These are phyloP conservation scores for Gallinago undulata DNA, from an alignment of 2,113 vertebrate species.

Conservation along the genomic window DNA sequence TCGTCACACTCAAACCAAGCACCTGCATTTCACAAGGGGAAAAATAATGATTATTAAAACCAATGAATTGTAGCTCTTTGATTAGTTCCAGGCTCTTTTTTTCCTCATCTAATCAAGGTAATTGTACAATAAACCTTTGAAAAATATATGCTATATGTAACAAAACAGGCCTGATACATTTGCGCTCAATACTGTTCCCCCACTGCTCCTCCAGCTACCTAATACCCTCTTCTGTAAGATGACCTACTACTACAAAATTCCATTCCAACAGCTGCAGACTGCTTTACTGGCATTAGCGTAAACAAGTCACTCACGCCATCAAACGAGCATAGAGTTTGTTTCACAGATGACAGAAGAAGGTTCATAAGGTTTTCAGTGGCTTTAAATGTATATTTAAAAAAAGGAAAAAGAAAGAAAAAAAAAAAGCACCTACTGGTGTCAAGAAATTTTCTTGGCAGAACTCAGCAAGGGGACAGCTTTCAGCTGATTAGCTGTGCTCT, in stretches of 20 bases:
- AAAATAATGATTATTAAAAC: constrained; percentile 40
- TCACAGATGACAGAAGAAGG: neutral
- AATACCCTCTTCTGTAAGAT: neutral
- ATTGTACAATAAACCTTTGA: constrained; percentile 60
- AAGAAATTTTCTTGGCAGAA: constrained; percentile 11
- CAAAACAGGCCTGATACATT: neutral
- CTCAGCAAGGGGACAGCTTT: neutral
- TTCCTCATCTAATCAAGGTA: constrained; percentile 61
- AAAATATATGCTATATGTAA: constrained; percentile 29
- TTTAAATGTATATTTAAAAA: neutral
- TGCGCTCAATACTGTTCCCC: neutral
- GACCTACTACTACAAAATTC: neutral
- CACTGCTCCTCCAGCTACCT: neutral
- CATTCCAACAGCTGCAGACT: neutral
- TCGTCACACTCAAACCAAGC: constrained; percentile 29
- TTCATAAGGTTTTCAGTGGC: neutral
- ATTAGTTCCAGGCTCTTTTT: constrained; percentile 54
- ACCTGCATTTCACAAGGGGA: constrained; percentile 50
- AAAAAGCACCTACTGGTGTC: neutral
- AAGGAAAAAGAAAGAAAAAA: neutral
- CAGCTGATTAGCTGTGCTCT: neutral
- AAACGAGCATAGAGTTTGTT: neutral
- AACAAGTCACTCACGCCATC: neutral
- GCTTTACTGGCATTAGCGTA: neutral
- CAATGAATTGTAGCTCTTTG: constrained; percentile 41